Evolutionary conservation across 2,888 invertebrate species (phyloP), one percentile per base, ranked within the genome.

Genomic region (Erebia epiphron): DNA sequence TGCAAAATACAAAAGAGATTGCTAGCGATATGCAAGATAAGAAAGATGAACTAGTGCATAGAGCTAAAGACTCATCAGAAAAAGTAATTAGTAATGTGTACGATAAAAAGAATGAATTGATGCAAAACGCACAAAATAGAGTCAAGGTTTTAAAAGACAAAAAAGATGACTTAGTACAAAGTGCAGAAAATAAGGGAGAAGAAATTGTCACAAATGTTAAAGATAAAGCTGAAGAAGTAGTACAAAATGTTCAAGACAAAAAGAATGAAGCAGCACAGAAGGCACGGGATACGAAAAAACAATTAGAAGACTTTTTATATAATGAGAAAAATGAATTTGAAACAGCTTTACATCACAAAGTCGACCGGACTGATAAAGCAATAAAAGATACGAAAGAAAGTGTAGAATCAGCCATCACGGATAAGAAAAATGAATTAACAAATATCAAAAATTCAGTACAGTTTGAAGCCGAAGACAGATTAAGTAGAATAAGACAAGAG

Each of bases 401-500:
- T 41, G 67, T 78, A 14, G 78, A 75, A 67, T 69, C 77, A 41
- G 73, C 73, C n/a, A 66, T 82, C 14, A 73, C 75, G 60, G 76
- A 78, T 16, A 79, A 79, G 68, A 77, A 76, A 62, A 77, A 77
- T 8, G 77, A 78, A 58, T 68, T 79, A 57, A 71, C 74, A 63
- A 78, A 80, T 21, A 77, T 78, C 46, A 79, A 79, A 71, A 76
- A 78, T 60, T 69, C 77, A 61, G 77, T 89, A 60, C 80, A 86
- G 78, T 77, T 76, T 21, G 80, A 77, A 60, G 80, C 81, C 9
- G 79, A 78, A 62, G 84, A 79, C n/a, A 85, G 92, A 80, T 71
- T 92, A 26, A 89, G 88, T 58, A 87, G 87, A 79, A 91, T 93
- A 87, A 85, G 88, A 71, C 85, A 89, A 75, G 91, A 93, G 76